Evolutionary conservation across 2,113 vertebrate genomes (phyloP).

Genomic region (Bubo scandiacus): DNA sequence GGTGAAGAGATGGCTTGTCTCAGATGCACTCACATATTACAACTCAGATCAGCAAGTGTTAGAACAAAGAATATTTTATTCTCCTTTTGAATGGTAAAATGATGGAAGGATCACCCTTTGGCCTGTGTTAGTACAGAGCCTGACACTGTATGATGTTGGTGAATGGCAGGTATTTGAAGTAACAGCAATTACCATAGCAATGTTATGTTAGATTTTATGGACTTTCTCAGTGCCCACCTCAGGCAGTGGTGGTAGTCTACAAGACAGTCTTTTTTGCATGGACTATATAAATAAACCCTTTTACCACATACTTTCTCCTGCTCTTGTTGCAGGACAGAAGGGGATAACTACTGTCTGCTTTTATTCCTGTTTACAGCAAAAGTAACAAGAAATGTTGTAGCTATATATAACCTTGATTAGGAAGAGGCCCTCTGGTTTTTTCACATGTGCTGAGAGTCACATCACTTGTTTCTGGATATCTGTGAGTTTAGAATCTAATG

Average conservation of each 20-base stretch:
- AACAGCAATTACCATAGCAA: neutral
- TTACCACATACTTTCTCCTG: neutral
- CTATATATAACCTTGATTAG: neutral
- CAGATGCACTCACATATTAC: neutral
- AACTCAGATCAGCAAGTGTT: neutral
- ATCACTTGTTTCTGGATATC: neutral
- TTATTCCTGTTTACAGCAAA: neutral
- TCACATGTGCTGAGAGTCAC: neutral
- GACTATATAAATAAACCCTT: neutral
- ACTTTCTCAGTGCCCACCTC: neutral
- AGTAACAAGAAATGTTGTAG: neutral
- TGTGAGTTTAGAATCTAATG: neutral
- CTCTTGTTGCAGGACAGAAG: neutral
- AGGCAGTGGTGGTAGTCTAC: neutral
- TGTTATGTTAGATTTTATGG: neutral
- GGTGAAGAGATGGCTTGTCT: neutral
- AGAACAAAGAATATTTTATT: neutral
- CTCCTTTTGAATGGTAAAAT: neutral
- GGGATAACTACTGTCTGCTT: neutral
- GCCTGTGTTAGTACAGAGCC: neutral
- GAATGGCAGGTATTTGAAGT: neutral
- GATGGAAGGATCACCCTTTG: neutral
- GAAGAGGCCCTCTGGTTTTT: neutral
- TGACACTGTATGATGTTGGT: neutral
- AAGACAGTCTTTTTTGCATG: neutral